A percentile compares a stretch with the other conserved stretches of the same genome.
Evolutionary conservation across 2,888 invertebrate genomes (phyloP).

Genomic region (Diarsia mendica): DNA sequence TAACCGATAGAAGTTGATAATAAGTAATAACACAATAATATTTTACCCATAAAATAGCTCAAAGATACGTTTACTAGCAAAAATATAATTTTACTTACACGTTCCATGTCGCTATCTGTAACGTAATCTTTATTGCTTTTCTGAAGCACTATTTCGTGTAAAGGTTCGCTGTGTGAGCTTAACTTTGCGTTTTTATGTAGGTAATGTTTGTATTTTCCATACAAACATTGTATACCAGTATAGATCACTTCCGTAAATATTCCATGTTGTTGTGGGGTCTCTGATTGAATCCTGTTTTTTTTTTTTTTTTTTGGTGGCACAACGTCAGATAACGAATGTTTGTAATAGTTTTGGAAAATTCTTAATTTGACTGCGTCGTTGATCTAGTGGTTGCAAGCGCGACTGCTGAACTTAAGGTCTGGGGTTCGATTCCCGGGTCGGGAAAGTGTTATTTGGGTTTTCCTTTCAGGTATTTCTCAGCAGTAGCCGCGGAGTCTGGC

Average conservation of each 20-base stretch:
- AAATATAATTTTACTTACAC: constrained; percentile 45
- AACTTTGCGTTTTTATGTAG: constrained; percentile 31
- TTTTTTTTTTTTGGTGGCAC: neutral
- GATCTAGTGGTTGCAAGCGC: too few relatives aligned
- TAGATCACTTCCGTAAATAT: constrained; percentile 7
- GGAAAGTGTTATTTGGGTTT: too few relatives aligned
- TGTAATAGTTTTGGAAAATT: too few relatives aligned
- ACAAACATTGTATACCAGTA: neutral
- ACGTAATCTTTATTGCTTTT: constrained; percentile 55
- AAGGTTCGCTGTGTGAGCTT: constrained; percentile 29
- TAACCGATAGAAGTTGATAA: constrained; percentile 15
- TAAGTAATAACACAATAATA: constrained; percentile 35
- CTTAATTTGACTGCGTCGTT: too few relatives aligned
- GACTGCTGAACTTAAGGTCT: too few relatives aligned
- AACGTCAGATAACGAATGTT: neutral
- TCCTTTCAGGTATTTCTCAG: too few relatives aligned
- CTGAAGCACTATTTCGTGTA: constrained; percentile 52
- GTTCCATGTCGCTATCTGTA: constrained; percentile 48
- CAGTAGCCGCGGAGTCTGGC: too few relatives aligned
- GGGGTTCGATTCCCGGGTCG: too few relatives aligned
- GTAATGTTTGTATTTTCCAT: too few relatives aligned
- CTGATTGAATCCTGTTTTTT: neutral
- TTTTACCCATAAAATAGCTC: constrained; percentile 35
- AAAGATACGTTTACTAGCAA: constrained; percentile 53
- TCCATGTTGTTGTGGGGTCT: neutral